Conservation (phyloP, 1,140 invertebrate species). For the Microplitis demolitor region DNA sequence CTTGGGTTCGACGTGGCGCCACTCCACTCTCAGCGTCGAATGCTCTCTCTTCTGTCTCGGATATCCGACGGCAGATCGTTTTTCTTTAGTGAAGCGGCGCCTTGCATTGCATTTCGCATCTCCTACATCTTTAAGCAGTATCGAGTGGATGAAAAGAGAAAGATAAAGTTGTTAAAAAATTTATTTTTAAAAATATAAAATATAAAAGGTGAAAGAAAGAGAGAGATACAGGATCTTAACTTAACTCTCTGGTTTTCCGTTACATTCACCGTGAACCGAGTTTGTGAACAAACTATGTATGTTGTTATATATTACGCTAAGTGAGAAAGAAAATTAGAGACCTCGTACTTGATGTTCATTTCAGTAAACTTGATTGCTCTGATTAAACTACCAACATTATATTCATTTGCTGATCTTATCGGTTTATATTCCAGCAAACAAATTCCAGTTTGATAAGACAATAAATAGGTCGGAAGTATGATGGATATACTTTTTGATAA, state of each 20-base stretch:
- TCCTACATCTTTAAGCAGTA: background rate
- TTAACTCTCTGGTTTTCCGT: background rate
- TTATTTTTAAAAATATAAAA: background rate
- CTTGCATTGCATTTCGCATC: slow-evolving; percentile 21
- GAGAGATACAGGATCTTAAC: background rate
- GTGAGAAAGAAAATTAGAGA: background rate
- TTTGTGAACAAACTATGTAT: too few species aligned
- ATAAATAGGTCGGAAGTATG: background rate
- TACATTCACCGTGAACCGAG: slow-evolving; percentile 11
- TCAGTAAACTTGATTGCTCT: background rate
- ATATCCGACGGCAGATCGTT: slow-evolving; percentile 19
- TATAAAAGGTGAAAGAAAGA: background rate
- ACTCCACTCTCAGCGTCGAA: slow-evolving; percentile 16
- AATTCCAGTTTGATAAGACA: slow-evolving; percentile 5
- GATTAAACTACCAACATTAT: slow-evolving; percentile 2
- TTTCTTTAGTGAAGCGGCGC: slow-evolving; percentile 20
- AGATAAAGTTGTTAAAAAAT: too few species aligned
- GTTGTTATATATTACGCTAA: too few species aligned
- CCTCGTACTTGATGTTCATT: slow-evolving; percentile 10
- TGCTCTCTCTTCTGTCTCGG: slow-evolving; percentile 22
- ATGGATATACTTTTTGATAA: background rate
- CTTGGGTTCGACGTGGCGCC: slow-evolving; percentile 14
- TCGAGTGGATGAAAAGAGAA: background rate
- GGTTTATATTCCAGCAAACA: background rate
- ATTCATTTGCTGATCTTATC: slow-evolving; percentile 6